Percentiles rank a stretch among this genome's conserved stretches.
Conservation (phyloP, 2,797 vertebrate species). For the Apodemus agrarius region DNA sequence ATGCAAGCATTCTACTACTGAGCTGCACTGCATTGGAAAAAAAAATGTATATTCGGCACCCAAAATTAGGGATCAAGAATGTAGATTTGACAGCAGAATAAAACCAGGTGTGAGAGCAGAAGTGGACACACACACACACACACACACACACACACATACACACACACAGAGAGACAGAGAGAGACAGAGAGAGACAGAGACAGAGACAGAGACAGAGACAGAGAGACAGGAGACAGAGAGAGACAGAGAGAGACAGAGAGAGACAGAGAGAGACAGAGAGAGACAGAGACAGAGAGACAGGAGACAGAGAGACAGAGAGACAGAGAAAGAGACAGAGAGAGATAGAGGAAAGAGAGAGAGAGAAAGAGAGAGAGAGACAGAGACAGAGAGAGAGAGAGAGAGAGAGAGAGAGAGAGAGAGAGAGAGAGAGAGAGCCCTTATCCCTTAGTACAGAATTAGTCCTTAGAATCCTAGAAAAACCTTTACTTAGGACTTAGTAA, state of each 20-base stretch:
- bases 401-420: too few species aligned
- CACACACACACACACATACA: not conserved
- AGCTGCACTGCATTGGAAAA: not conserved
- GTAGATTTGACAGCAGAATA: not conserved
- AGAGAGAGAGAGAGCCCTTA: not conserved
- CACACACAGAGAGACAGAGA: not conserved
- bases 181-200: not conserved
- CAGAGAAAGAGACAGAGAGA: too few species aligned
- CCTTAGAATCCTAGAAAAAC: slow-evolving; percentile 27
- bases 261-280: not conserved
- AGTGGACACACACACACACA: not conserved
- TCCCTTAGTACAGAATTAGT: not conserved
- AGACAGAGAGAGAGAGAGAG: not conserved
- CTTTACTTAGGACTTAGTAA: not conserved
- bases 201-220: too few species aligned
- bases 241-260: too few species aligned
- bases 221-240: too few species aligned
- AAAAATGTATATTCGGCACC: not conserved
- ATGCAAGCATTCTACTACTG: not conserved
- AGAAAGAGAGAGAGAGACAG: not conserved
- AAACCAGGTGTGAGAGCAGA: not conserved
- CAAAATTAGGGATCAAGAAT: not conserved
- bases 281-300: too few species aligned
- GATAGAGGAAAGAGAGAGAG: too few species aligned
- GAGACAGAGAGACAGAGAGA: not conserved